phyloP scores from a whole-genome alignment of 2,113 vertebrate species.

The Struthidea cinerea region DNA sequence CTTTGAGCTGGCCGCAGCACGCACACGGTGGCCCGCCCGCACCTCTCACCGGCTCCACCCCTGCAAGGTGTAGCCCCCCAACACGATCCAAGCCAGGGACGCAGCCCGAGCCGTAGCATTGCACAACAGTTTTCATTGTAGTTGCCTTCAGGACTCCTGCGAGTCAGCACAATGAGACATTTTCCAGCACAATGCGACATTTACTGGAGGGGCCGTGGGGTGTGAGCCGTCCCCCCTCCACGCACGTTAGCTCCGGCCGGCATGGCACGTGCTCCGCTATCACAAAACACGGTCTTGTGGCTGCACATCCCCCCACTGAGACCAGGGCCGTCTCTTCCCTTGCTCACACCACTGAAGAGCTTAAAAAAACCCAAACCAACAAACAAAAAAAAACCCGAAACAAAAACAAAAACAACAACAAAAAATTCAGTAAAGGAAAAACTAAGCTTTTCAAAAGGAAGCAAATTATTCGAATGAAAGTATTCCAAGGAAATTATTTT shows the following conservation, averaged over 20 bases:
- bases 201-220: neutral
- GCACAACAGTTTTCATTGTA: neutral
- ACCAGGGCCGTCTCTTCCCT: neutral
- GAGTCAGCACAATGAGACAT: constrained; percentile 2
- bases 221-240: neutral
- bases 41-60: neutral
- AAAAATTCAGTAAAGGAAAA: neutral
- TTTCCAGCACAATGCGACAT: constrained; percentile 1
- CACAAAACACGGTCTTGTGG: neutral
- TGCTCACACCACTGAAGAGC: neutral
- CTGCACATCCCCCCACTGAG: neutral
- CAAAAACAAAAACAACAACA: no score
- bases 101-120: neutral
- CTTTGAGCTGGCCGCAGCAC: neutral
- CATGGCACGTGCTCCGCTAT: neutral
- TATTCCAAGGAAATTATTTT: constrained; percentile 10
- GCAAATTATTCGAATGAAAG: neutral
- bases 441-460: neutral
- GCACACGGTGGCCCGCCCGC: rapidly evolving
- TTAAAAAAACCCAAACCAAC: no score
- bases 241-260: constrained; percentile 2
- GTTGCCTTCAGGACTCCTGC: neutral
- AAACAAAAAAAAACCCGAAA: no score
- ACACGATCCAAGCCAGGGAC: rapidly evolving
- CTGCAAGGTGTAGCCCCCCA: neutral